phyloP scores from a whole-genome alignment of 2,888 invertebrate genomes.

The Pasiphila rectangulata region DNA sequence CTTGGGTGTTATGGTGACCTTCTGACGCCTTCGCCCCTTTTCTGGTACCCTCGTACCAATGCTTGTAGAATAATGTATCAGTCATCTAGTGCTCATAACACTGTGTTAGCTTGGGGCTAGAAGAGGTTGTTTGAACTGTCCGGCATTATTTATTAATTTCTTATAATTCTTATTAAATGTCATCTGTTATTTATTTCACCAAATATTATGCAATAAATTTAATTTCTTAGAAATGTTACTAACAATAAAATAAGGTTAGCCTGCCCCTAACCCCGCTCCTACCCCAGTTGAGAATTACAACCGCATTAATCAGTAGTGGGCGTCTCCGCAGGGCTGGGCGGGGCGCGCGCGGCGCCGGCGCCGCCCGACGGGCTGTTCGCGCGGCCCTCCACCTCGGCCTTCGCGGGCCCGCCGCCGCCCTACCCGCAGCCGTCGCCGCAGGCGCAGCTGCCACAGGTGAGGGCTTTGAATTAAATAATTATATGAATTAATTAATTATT shows the following conservation, averaged over 20 bases:
- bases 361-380: conserved; percentile 49
- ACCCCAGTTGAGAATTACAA: conserved; percentile 13
- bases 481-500: too few relatives aligned
- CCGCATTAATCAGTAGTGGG: conserved; percentile 24
- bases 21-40: too few relatives aligned
- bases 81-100: too few relatives aligned
- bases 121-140: too few relatives aligned
- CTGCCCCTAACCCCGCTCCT: conserved; percentile 6
- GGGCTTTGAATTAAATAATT: not conserved
- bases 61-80: too few relatives aligned
- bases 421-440: conserved; percentile 48
- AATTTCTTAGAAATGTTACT: not conserved
- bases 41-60: too few relatives aligned
- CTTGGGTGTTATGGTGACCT: too few relatives aligned
- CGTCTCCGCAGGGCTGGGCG: conserved; percentile 48
- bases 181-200: too few relatives aligned
- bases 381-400: conserved; percentile 56
- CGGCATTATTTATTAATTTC: too few relatives aligned
- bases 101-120: too few relatives aligned
- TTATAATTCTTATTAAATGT: too few relatives aligned
- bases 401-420: conserved; percentile 65
- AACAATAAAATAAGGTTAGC: conserved; percentile 8
- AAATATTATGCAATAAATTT: too few relatives aligned
- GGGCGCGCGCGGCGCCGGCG: conserved; percentile 20
- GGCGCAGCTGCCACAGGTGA: conserved; percentile 24